Evolutionary conservation across 23 tunicate genomes (phyloP).

Genomic region (Oikopleura dioica): DNA sequence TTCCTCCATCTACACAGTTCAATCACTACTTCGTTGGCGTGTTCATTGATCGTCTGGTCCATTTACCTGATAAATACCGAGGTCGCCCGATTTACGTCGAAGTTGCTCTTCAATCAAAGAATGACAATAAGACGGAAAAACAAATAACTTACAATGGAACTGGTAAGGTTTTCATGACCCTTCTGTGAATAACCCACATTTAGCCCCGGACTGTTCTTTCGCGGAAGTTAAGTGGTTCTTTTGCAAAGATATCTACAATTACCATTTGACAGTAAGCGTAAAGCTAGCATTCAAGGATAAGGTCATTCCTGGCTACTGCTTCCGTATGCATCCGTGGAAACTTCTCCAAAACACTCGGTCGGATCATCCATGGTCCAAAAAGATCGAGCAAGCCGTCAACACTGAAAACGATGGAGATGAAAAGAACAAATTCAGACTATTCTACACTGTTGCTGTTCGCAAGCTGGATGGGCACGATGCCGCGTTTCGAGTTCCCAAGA

Average conservation of each 20-base stretch:
- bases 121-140: background rate
- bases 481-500: too few relatives aligned
- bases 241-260: too few relatives aligned
- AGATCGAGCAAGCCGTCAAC: too few relatives aligned
- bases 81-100: slow-evolving; percentile 5
- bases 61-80: background rate
- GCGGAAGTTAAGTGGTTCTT: background rate
- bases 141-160: background rate
- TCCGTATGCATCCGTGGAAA: too few relatives aligned
- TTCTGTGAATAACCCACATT: background rate
- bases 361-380: too few relatives aligned
- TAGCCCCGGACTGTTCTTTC: background rate
- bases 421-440: background rate
- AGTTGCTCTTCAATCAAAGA: background rate
- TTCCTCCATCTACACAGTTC: background rate
- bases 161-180: too few relatives aligned
- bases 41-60: background rate
- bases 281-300: too few relatives aligned
- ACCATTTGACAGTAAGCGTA: too few relatives aligned
- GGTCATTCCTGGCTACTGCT: too few relatives aligned
- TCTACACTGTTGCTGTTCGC: background rate
- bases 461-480: background rate
- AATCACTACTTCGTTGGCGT: background rate
- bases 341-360: too few relatives aligned
- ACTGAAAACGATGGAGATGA: too few relatives aligned